Evolutionary conservation across 2,888 invertebrate genomes (phyloP), one percentile per base, ranked within the genome.

Genomic region (Clistopyga incitator): DNA sequence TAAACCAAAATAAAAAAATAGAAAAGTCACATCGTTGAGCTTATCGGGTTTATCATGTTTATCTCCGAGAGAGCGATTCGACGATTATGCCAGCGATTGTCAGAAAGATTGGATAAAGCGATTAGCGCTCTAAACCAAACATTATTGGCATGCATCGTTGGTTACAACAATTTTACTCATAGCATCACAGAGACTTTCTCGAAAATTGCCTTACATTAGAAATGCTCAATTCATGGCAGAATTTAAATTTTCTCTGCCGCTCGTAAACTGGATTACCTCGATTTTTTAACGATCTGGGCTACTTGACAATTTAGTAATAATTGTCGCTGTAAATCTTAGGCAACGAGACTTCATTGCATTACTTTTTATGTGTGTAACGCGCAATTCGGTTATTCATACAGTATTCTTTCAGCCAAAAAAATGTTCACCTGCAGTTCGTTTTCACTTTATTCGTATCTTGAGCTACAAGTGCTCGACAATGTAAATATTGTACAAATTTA

Each of bases 11-110:
- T 34, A 70, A 64, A 70, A 64, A 47, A 50, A 56, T 71, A 59
- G 23, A 23, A 71, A 20, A 38, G 61, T 65, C 47, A 52, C 34
- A 65, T 81, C 50, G 42, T 78, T 34, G 47, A 25, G 42, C 54
- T 54, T n/a, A 45, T 45, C 72, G 65, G 25, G 23, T 52, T 67
- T 20, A n/a, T 54, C 45, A 76, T 67, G 13, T 79, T 79, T 59
- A 34, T 56, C 23, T 47, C 15, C 34, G 45, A 34, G 59, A 47
- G 20, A 45, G 10, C 25, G 20, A 70, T 54, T 15, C 56, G 71
- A 25, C 23, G 42, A 56, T 42, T 25, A n/a, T 34, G 45, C 61
- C 56, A 34, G 18, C 11, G 67, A 47, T 67, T 38, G 34, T 20
- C 18, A 25, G 11, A n/a, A 18, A 18, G 18, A n/a, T 50, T 1